Base-by-base conservation (phyloP, 2,797 vertebrate genomes). In the Eleutherodactylus coqui region DNA sequence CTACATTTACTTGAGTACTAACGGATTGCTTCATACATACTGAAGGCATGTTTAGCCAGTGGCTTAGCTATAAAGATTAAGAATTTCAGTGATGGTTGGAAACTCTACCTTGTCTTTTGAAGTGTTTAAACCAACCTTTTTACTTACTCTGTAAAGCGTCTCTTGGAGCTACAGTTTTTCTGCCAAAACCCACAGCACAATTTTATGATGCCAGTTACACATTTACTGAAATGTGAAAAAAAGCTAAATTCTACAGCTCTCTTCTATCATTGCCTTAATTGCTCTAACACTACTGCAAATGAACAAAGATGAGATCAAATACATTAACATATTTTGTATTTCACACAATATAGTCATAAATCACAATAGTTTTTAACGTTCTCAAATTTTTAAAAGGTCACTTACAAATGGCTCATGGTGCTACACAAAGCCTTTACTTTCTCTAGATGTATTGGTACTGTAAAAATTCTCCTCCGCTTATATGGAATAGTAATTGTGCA, bases 71-170 rank as follows among this genome's bases (percentile, higher is more conserved):
- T 21, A 29, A 64, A 64, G 32, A 34, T 21, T 62, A 64, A 64
- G 32, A 34, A 34, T 19, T 64, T 29, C 32, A 34, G 14, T 34
- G 29, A 64, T 64, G 17, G 62, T 34, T 64, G 62, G 62, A 64
- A 64, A 64, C 32, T n/a, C n/a, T 64, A n/a, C 7, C 16, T 34
- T 64, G 62, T 64, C 4, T 19, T 64, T n/a, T 64, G 3, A 64
- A 64, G 62, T 34, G 62, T 64, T 64, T 64, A 64, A 64, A 64
- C 29, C 32, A 64, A 34, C 32, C 62, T 17, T 64, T 64, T 64
- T 16, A 19, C 16, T 27, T 17, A 16, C 13, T 19, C 62, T 64
- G 32, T 34, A 64, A 64, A 64, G 29, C 32, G 32, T 34, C 16
- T 64, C 32, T 8, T 64, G 62, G 62, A 64, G 32, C 32, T 64